A percentile compares a stretch with the other conserved stretches of the same genome.
phyloP scores from a whole-genome alignment of 92 coral and sea anemone genomes.

The Metridium senile region DNA sequence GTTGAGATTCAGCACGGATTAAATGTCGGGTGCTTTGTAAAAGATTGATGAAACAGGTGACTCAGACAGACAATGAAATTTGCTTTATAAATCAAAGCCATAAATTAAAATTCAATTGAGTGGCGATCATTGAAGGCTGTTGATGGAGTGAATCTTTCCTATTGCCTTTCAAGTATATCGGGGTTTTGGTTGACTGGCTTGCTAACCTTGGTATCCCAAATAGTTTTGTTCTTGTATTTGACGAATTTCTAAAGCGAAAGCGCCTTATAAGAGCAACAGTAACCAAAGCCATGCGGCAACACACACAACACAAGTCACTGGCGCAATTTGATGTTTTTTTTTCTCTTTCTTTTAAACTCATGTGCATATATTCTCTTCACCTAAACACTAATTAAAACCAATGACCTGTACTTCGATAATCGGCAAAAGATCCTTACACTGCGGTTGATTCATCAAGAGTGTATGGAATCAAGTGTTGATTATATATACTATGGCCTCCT shows the following conservation, averaged over 20 bases:
- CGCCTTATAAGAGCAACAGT: constrained; percentile 19
- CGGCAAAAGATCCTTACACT: neutral
- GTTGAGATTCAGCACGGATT: constrained; percentile 30
- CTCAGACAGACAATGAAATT: constrained; percentile 23
- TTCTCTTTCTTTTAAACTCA: neutral
- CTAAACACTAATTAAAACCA: neutral
- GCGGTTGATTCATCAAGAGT: too few relatives aligned
- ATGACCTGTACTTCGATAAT: neutral
- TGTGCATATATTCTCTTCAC: neutral
- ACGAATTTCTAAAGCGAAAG: constrained; percentile 10
- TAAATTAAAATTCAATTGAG: constrained; percentile 16
- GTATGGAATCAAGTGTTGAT: too few relatives aligned
- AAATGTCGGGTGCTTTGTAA: constrained; percentile 34
- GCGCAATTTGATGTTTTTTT: neutral
- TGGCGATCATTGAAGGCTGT: constrained; percentile 5
- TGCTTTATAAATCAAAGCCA: constrained; percentile 22
- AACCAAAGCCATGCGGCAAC: neutral
- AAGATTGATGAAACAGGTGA: constrained; percentile 40
- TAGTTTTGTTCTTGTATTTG: neutral
- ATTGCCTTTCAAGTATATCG: neutral
- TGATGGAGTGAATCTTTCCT: constrained; percentile 11
- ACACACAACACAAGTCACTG: neutral
- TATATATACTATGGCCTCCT: too few relatives aligned
- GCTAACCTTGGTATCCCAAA: neutral
- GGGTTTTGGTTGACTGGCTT: constrained; percentile 1